Percentiles rank a stretch among this genome's conserved stretches.
Evolutionary conservation across 2,797 vertebrate species (phyloP).

Genomic region (Intellagama lesueurii): DNA sequence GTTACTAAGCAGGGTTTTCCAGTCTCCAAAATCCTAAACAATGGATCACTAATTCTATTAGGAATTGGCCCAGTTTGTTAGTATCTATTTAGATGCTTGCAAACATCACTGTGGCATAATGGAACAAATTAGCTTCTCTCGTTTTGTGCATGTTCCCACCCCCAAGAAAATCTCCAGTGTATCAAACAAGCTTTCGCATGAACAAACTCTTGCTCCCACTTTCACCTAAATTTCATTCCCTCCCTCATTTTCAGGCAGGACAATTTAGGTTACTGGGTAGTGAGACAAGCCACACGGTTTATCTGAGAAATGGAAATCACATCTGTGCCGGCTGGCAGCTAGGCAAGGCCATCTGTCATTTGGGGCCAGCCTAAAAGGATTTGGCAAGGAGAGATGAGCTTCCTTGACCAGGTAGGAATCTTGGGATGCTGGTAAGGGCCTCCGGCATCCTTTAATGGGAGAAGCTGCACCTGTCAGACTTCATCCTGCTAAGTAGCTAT

Average conservation of each 20-base stretch:
- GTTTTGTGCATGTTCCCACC: background rate
- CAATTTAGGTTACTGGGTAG: slow-evolving; percentile 76
- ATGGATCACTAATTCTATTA: background rate
- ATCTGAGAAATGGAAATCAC: slow-evolving; percentile 72
- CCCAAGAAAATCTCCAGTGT: too few relatives aligned
- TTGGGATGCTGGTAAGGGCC: slow-evolving; percentile 75
- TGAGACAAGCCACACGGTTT: slow-evolving; percentile 64
- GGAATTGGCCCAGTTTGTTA: background rate
- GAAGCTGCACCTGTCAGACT: slow-evolving; percentile 27
- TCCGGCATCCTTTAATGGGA: slow-evolving; percentile 59
- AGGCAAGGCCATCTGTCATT: slow-evolving; percentile 81
- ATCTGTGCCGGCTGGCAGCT: slow-evolving; percentile 78
- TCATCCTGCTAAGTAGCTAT: background rate
- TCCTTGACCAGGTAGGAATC: slow-evolving; percentile 74
- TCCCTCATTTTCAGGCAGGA: slow-evolving; percentile 49
- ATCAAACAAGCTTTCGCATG: background rate
- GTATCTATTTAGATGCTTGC: background rate
- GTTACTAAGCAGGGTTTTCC: background rate
- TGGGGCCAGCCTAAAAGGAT: slow-evolving; percentile 81
- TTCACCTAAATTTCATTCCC: background rate
- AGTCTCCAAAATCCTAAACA: background rate
- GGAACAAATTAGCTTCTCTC: background rate
- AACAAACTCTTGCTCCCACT: background rate
- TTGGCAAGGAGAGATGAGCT: slow-evolving; percentile 77
- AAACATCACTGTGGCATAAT: background rate